phyloP scores from a whole-genome alignment of 2,888 invertebrate genomes.

The Thymelicus lineola region DNA sequence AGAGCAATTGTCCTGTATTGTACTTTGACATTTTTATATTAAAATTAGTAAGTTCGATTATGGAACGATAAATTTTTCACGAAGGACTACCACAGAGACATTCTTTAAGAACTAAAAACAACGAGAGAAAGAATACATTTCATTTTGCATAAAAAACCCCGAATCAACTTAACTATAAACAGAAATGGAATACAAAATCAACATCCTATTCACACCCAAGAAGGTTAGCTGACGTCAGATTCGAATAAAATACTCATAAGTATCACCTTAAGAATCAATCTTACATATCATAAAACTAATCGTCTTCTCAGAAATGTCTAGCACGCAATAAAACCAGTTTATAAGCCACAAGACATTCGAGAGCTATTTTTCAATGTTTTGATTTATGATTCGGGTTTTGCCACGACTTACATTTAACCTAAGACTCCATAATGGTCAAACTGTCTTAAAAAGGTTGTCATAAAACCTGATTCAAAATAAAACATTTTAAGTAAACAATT shows the following conservation, averaged over 20 bases:
- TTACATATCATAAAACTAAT: conserved; percentile 8
- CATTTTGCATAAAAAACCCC: too few species aligned
- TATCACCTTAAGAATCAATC: neutral
- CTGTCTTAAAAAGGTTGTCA: too few species aligned
- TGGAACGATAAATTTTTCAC: too few species aligned
- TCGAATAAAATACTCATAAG: neutral
- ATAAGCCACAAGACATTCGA: conserved; percentile 33
- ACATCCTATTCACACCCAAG: conserved; percentile 13
- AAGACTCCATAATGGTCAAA: neutral
- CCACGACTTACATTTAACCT: neutral
- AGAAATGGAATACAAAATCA: neutral
- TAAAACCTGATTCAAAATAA: too few species aligned
- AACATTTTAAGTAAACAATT: too few species aligned
- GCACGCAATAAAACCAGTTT: conserved; percentile 39
- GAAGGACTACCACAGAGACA: too few species aligned
- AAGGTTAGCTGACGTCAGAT: conserved; percentile 17
- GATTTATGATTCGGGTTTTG: conserved; percentile 40
- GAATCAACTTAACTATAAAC: neutral
- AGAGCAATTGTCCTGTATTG: too few species aligned
- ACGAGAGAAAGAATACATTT: too few species aligned
- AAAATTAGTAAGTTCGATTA: too few species aligned
- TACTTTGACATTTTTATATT: too few species aligned
- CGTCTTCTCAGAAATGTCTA: conserved; percentile 41
- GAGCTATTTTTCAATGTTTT: conserved; percentile 39
- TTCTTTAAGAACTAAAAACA: too few species aligned